Percentiles rank a stretch among this genome's conserved stretches.
These are phyloP conservation scores for Drosophila pectinifera DNA, from an alignment of 1,140 invertebrate species.

Conservation along the genomic window DNA sequence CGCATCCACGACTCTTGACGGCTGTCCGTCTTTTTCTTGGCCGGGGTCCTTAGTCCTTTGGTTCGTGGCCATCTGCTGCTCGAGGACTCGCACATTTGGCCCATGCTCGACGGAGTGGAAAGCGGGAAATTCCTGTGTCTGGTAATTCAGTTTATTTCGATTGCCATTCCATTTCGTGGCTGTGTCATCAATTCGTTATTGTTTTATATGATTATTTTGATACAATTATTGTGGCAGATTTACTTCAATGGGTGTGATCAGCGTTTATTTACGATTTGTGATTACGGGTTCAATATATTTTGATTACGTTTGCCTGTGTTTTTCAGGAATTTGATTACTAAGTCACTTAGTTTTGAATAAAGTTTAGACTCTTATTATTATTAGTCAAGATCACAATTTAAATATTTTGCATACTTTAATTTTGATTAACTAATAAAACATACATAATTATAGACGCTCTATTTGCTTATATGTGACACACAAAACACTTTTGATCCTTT, in stretches of 20 bases:
- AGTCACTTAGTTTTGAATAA: background rate
- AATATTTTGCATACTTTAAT: background rate
- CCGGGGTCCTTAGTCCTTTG: slow-evolving; percentile 1
- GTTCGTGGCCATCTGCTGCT: slow-evolving; percentile 32
- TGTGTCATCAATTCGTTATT: slow-evolving; percentile 32
- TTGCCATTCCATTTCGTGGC: slow-evolving; percentile 59
- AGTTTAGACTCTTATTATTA: background rate
- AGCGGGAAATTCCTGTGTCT: slow-evolving; percentile 59
- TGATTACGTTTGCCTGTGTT: too few species aligned
- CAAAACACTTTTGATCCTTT: background rate
- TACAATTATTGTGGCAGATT: slow-evolving; percentile 15
- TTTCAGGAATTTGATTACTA: background rate
- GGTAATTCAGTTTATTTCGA: slow-evolving; percentile 71
- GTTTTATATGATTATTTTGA: slow-evolving; percentile 38
- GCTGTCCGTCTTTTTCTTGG: slow-evolving; percentile 42
- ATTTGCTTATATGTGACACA: background rate
- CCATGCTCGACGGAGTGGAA: slow-evolving; percentile 63
- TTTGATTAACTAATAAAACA: background rate
- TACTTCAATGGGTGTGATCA: background rate
- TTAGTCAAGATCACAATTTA: background rate
- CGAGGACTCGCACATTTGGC: slow-evolving; percentile 34
- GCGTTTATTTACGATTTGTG: background rate
- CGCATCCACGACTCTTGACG: slow-evolving; percentile 49
- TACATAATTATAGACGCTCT: background rate
- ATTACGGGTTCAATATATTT: too few species aligned